Base-by-base conservation (phyloP, 2,113 vertebrate genomes). In the Leptosomus discolor region DNA sequence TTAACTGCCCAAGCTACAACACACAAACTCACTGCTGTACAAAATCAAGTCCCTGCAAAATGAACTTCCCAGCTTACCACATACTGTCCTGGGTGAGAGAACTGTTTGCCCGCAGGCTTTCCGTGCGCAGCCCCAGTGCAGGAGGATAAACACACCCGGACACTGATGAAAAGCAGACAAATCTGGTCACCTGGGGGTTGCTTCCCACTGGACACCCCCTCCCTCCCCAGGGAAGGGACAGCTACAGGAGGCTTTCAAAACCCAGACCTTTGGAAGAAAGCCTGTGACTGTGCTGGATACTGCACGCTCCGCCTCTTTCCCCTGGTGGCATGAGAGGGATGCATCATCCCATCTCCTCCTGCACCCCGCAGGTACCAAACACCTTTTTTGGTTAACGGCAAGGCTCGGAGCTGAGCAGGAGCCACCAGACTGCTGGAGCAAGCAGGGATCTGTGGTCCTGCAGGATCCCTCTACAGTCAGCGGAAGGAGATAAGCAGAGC, bases 31-130 rank as follows among this genome's bases (percentile, higher is more conserved):
- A 34, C 15, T 61, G 56, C 46, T 78, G 60, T 53, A 67, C 41
- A 16, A 92, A 86, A 88, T 57, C 37, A 81, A 93, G 73, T 92
- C 71, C 64, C 50, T 74, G 64, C 45, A 84, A 65, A 87, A 77
- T 90, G 54, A 92, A 70, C 60, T 70, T 69, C 64, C 27, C 64
- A 4, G 20, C 54, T 87, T 64, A 60, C 39, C 2, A 1, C 36
- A 20, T 80, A 22, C 58, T 73, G 3, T 12, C 30, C 39, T 41
- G 61, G 17, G 6, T 30, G 57, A 88, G 24, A 71, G 57, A 54
- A 32, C 29, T 39, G 4, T 81, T 64, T 87, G 50, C 54, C 53
- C 15, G 0, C 43, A 23, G 80, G 13, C 15, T 27, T 68, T 86
- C 48, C 6, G 1, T 26, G 48, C 1, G 3, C 46, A 75, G 75